phyloP scores from a whole-genome alignment of 1,140 invertebrate species.

The Pectinophora gossypiella region DNA sequence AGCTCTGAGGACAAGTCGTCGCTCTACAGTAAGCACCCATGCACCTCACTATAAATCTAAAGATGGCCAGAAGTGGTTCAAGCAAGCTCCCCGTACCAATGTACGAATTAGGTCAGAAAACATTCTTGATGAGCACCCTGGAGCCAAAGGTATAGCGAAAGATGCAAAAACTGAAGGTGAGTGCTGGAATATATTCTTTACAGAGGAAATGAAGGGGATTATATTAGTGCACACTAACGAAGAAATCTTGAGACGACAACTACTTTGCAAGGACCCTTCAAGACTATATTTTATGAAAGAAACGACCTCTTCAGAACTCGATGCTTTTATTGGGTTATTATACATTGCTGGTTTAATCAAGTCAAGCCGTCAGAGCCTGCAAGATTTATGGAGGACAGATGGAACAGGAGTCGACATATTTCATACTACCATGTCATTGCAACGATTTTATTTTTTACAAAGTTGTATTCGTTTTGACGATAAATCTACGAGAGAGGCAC shows the following conservation, averaged over 20 bases:
- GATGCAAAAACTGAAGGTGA: neutral
- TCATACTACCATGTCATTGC: conserved; percentile 20
- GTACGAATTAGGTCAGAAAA: neutral
- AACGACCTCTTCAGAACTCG: conserved; percentile 6
- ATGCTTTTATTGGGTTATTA: conserved; percentile 22
- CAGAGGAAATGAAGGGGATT: neutral
- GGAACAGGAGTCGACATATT: conserved; percentile 30
- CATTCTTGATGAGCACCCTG: neutral
- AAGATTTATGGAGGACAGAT: conserved; percentile 24
- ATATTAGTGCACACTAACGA: neutral
- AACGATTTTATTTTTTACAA: too few relatives aligned
- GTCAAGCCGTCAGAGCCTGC: conserved; percentile 24
- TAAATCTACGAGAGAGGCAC: too few relatives aligned
- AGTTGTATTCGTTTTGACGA: too few relatives aligned
- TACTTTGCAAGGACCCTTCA: neutral
- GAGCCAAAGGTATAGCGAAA: neutral
- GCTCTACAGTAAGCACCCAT: neutral
- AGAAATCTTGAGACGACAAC: neutral
- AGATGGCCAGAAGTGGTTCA: neutral
- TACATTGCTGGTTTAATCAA: conserved; percentile 20
- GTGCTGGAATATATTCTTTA: conserved; percentile 6
- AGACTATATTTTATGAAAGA: conserved; percentile 11
- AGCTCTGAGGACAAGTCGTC: neutral
- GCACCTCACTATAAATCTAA: neutral
- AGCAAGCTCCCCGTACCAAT: neutral